Evolutionary conservation across 2,797 vertebrate species (phyloP), one percentile per base, ranked within the genome.

Genomic region (Diplodus sargus): DNA sequence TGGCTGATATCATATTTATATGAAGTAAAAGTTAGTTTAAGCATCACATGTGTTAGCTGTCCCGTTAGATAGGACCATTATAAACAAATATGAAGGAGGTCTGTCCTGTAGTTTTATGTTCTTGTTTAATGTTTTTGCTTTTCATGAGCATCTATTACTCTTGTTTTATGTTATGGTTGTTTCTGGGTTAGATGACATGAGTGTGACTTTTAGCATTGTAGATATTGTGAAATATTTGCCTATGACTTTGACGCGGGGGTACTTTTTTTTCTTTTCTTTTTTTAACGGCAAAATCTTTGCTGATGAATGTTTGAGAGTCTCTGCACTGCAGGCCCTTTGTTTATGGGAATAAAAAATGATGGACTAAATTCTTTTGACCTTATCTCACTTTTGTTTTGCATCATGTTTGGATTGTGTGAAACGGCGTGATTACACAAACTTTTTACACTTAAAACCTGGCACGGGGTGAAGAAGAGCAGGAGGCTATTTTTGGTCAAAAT

Each of bases 271-370:
- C 77, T 67, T 48, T n/a, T 2, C 10, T 5, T 78, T 90, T 88
- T 92, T 88, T 82, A 78, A 89, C 87, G 75, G 84, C 73, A 56
- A 75, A 87, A 69, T 84, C 76, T 83, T 89, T 93, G 87, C 71
- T 89, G 84, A 90, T 82, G 90, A 93, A 93, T 94, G 90, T 93
- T 87, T 87, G 75, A 90, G 79, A 87, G 87, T 91, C 64, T 87
- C 89, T 90, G 90, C 89, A 84, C 83, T 87, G 90, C 84, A 90
- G 87, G 81, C 90, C 80, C 80, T 91, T 90, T 94, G 90, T 91
- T 91, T 91, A 92, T 94, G 91, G 90, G 65, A 94, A 94, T 93
- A 93, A 94, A 94, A 92, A 86, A 77, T 68, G 47, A 91, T 82
- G 68, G 73, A 91, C 78, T 84, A 16, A 66, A 86, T 84, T 83